Percentiles rank a stretch among this genome's conserved stretches.
Conservation (phyloP, 53 echinoderm and acorn worm genomes). For the Hippasteria phrygiana region DNA sequence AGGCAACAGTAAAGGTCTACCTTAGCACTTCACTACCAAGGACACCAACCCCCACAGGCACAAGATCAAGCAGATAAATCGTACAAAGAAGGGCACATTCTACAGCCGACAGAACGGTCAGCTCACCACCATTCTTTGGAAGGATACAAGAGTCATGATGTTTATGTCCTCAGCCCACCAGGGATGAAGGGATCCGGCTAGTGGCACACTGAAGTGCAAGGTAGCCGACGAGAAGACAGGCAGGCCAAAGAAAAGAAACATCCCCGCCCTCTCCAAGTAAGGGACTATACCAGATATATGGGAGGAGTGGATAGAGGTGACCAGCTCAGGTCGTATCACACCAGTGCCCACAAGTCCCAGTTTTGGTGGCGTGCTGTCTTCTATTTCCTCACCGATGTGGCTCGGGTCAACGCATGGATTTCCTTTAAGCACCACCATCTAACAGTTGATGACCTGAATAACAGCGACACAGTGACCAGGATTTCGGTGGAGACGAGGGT, state of each 20-base stretch:
- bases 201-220: slow-evolving; percentile 1
- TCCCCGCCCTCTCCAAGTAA: slow-evolving; percentile 23
- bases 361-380: not conserved
- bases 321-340: slow-evolving; percentile 19
- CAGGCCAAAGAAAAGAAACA: not conserved
- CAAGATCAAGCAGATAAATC: not conserved
- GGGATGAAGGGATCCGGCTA: slow-evolving; percentile 1
- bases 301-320: not conserved
- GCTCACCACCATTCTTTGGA: slow-evolving; percentile 32
- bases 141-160: slow-evolving; percentile 29
- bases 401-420: slow-evolving; percentile 9
- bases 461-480: not conserved
- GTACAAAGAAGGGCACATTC: slow-evolving; percentile 3
- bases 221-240: not conserved
- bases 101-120: slow-evolving; percentile 44
- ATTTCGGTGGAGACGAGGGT: not conserved
- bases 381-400: slow-evolving; percentile 5
- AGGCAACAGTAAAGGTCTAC: not conserved
- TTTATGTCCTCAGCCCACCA: slow-evolving; percentile 32
- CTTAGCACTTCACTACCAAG: not conserved
- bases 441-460: not conserved
- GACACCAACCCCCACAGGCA: not conserved
- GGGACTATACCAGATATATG: slow-evolving; percentile 7
- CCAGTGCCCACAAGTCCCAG: slow-evolving; percentile 13
- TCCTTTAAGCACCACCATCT: not conserved